Percentiles rank a stretch among this genome's conserved stretches.
These are phyloP conservation scores for Copsychus sechellarum DNA, from an alignment of 2,113 vertebrate genomes.

Conservation along the genomic window DNA sequence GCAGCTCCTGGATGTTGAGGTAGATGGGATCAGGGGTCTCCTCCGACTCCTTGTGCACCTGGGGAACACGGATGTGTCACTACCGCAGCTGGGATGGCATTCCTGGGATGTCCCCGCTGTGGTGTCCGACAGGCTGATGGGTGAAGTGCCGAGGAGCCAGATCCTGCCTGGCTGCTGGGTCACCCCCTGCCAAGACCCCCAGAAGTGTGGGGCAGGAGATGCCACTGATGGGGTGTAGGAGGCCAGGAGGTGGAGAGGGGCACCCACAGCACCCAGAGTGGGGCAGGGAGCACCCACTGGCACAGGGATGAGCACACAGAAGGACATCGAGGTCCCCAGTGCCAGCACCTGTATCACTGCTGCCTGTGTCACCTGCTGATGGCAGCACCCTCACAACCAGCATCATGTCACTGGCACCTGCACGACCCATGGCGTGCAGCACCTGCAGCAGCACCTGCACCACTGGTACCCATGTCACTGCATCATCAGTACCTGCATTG, in stretches of 20 bases:
- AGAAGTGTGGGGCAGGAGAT: neutral
- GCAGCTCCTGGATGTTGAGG: constrained; percentile 83
- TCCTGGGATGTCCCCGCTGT: neutral
- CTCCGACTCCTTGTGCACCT: neutral
- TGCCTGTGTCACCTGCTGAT: neutral
- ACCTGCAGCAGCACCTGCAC: neutral
- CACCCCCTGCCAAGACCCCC: accelerated
- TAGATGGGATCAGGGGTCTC: constrained; percentile 74
- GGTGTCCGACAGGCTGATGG: accelerated
- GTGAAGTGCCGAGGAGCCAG: accelerated
- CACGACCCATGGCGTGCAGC: accelerated
- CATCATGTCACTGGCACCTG: neutral
- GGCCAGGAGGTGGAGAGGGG: neutral
- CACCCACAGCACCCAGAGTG: neutral
- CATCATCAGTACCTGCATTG: neutral
- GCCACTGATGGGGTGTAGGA: accelerated
- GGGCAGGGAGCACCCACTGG: neutral
- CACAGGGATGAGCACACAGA: accelerated
- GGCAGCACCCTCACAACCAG: neutral
- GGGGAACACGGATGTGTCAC: neutral
- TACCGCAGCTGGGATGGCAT: accelerated
- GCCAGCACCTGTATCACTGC: neutral
- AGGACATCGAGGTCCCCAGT: accelerated
- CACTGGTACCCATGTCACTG: neutral
- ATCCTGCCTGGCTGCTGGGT: neutral